A percentile compares a stretch with the other conserved stretches of the same genome.
These are phyloP conservation scores for Dasyornis broadbenti DNA, from an alignment of 2,113 vertebrate genomes.

Conservation along the genomic window DNA sequence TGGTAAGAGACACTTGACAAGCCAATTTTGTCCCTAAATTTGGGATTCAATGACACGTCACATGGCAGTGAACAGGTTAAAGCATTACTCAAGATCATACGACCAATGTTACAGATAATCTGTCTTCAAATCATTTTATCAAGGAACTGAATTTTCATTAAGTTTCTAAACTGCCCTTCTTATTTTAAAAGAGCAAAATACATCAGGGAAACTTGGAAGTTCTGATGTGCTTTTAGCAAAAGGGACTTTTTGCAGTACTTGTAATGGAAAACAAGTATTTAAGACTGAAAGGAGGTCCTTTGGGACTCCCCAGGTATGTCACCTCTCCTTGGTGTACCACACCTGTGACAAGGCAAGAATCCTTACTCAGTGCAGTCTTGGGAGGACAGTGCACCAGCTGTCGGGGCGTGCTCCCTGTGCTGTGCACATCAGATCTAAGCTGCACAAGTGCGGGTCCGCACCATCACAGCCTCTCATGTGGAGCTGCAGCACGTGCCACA, in stretches of 20 bases:
- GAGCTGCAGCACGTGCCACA: fast-evolving
- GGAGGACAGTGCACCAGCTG: background rate
- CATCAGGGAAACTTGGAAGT: background rate
- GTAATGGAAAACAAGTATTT: background rate
- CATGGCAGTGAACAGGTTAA: background rate
- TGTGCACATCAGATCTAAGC: fast-evolving
- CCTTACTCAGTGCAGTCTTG: no score
- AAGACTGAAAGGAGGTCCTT: background rate
- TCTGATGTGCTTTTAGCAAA: background rate
- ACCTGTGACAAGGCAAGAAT: background rate
- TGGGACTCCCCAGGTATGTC: no score
- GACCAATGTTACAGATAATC: background rate
- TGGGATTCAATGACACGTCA: background rate
- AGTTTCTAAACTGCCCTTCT: background rate
- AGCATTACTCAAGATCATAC: background rate
- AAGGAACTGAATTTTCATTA: background rate
- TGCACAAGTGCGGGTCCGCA: fast-evolving
- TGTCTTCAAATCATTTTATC: background rate
- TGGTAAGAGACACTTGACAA: background rate
- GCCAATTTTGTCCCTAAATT: background rate
- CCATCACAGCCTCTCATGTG: fast-evolving
- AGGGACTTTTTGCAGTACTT: background rate
- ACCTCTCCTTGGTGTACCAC: background rate
- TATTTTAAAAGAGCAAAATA: background rate
- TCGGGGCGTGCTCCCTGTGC: fast-evolving